Evolutionary conservation across 2,113 vertebrate genomes (phyloP).

Genomic region (Morone saxatilis): DNA sequence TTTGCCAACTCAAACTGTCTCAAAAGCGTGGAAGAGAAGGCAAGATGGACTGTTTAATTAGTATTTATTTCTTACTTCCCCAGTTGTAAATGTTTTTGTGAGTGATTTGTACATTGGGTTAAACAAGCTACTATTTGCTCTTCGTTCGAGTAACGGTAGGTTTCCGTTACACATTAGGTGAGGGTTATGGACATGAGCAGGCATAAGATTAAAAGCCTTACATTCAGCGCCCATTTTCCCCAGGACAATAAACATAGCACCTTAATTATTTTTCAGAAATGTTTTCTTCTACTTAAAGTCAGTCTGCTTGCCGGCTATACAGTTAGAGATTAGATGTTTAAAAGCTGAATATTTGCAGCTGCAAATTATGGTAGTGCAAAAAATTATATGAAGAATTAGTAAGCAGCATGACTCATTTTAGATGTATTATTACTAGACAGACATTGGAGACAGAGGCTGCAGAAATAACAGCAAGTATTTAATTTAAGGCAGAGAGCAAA

Average conservation of each 20-base stretch:
- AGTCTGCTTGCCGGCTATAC: neutral
- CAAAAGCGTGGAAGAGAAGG: neutral
- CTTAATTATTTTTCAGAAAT: neutral
- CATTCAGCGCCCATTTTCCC: no score
- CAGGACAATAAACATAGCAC: no score
- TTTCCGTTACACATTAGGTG: neutral
- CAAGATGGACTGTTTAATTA: slow-evolving; percentile 6
- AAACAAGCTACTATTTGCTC: neutral
- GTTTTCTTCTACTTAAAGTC: neutral
- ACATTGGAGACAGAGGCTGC: slow-evolving; percentile 5
- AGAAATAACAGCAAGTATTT: slow-evolving; percentile 27
- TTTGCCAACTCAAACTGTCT: neutral
- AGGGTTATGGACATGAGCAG: neutral
- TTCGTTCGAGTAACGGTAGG: neutral
- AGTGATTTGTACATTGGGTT: no score
- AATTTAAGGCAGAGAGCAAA: slow-evolving; percentile 48
- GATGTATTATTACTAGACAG: slow-evolving; percentile 25
- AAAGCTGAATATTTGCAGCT: neutral
- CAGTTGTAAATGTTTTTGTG: no score
- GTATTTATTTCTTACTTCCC: no score
- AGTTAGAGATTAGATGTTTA: neutral
- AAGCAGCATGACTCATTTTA: slow-evolving; percentile 49
- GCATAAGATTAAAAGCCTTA: neutral
- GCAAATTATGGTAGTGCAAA: neutral
- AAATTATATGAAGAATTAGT: slow-evolving; percentile 13